Evolutionary conservation across 2,113 vertebrate species (phyloP).

Genomic region (Alosa alosa): DNA sequence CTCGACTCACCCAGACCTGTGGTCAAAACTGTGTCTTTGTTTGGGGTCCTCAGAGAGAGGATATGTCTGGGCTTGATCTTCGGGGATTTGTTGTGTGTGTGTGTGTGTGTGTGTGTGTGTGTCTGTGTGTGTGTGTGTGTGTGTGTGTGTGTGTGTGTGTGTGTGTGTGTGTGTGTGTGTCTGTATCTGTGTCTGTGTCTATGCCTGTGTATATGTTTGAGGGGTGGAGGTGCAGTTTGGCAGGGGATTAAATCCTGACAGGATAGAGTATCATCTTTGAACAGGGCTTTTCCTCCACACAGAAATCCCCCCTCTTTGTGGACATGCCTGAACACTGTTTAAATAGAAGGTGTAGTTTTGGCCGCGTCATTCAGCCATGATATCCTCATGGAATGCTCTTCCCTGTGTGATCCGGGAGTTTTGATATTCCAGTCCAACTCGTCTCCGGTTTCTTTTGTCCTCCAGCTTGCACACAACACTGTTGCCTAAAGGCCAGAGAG

Average conservation of each 20-base stretch:
- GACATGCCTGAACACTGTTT: conserved; percentile 46
- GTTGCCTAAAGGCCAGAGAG: not conserved
- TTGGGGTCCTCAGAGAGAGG: conserved; percentile 16
- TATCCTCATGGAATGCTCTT: not conserved
- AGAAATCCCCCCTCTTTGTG: conserved; percentile 10
- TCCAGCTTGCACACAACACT: not conserved
- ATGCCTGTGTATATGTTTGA: conserved; percentile 1
- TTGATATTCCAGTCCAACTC: not conserved
- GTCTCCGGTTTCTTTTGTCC: not conserved
- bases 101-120: not conserved
- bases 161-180: not conserved
- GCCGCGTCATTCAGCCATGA: not conserved
- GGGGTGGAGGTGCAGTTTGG: conserved; percentile 28
- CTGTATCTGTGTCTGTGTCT: not conserved
- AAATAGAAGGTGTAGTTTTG: not conserved
- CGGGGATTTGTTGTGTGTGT: not conserved
- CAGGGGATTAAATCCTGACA: conserved; percentile 38
- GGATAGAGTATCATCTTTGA: conserved; percentile 25
- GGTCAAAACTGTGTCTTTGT: conserved; percentile 25
- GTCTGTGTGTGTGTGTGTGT: not conserved
- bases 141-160: not conserved
- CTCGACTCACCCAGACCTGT: conserved; percentile 19
- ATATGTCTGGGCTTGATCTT: conserved; percentile 25
- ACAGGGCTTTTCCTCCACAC: not conserved
- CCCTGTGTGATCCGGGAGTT: not conserved